phyloP scores from a whole-genome alignment of 2,797 vertebrate species.

The Sebastes paucispinis region DNA sequence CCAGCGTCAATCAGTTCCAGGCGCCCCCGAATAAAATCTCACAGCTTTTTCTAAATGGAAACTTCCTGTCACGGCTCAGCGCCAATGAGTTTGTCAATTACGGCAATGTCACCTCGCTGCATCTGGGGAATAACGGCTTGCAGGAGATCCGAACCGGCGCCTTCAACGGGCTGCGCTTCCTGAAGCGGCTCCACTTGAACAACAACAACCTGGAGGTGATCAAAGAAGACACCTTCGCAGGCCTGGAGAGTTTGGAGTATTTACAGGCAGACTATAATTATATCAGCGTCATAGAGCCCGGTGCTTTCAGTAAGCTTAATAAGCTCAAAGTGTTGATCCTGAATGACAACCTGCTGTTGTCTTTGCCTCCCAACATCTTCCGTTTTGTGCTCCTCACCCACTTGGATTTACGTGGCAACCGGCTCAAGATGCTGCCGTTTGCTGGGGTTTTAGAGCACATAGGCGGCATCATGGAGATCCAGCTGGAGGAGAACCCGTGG shows the following conservation, averaged over 20 bases:
- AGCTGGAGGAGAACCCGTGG: constrained; percentile 98
- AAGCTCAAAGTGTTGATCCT: constrained; percentile 98
- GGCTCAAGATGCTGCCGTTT: constrained; percentile 94
- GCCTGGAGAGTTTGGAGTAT: constrained; percentile 96
- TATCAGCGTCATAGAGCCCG: constrained; percentile 92
- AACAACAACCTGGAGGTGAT: constrained; percentile 97
- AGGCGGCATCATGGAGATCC: constrained; percentile 98
- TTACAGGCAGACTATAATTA: constrained; percentile 98
- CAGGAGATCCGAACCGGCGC: constrained; percentile 93
- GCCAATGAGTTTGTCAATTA: constrained; percentile 96
- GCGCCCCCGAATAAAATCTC: constrained; percentile 93
- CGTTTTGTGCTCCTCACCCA: constrained; percentile 97
- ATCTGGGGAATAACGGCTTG: constrained; percentile 96
- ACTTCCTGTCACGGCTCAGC: constrained; percentile 90
- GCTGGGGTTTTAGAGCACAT: constrained; percentile 97
- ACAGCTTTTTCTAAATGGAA: constrained; percentile 96
- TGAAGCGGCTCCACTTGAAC: constrained; percentile 96
- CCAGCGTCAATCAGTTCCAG: constrained; percentile 89
- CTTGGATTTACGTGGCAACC: constrained; percentile 95
- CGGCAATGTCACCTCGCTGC: constrained; percentile 94
- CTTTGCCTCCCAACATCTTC: constrained; percentile 95
- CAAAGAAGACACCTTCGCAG: constrained; percentile 93
- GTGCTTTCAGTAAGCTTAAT: constrained; percentile 95
- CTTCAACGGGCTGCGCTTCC: constrained; percentile 91
- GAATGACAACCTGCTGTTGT: constrained; percentile 96